Base-by-base conservation (phyloP, 2,113 vertebrate genomes). In the Cromileptes altivelis region DNA sequence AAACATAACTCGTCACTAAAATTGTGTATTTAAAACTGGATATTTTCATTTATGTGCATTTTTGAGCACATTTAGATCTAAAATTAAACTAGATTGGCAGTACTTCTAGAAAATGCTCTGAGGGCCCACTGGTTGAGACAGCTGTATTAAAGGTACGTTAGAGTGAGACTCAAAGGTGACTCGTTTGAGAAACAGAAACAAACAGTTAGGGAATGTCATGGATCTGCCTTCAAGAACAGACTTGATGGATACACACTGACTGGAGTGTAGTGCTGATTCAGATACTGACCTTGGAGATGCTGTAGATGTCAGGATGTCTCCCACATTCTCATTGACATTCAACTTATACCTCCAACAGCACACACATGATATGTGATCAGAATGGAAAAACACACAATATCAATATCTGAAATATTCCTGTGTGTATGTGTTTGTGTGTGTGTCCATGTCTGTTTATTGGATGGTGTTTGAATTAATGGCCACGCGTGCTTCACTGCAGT, bases 281-380 rank as follows among this genome's bases (percentile, higher is more conserved):
- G 71, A 93, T 74, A n/a, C 76, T 88, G 92, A 93, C 91, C 90
- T 92, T 93, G 92, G 88, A 91, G 85, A 90, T 86, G 91, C 85
- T 80, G 84, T 49, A 78, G 89, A 89, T 92, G 92, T 88, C 91
- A 87, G 80, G 72, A 84, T 78, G 88, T 87, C 84, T 91, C 73
- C 14, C 84, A 71, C 62, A 62, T 62, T 85, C 88, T 91, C 90
- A 94, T 94, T 90, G 88, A 78, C 87, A 93, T 94, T 92, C 85
- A 81, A 72, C 85, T 63, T 80, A 82, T 75, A 88, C 45, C 75
- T 55, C 96, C 95, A 96, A 95, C 96, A 96, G 95, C 96, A 96
- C 89, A 89, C 86, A 86, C 79, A 72, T 88, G 84, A 91, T 91
- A 86, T 94, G 91, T 91, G 93, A 93, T 85, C 89, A 88, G 91